Evolutionary conservation across 2,797 vertebrate species (phyloP).

Genomic region (Thalassophryne amazonica): DNA sequence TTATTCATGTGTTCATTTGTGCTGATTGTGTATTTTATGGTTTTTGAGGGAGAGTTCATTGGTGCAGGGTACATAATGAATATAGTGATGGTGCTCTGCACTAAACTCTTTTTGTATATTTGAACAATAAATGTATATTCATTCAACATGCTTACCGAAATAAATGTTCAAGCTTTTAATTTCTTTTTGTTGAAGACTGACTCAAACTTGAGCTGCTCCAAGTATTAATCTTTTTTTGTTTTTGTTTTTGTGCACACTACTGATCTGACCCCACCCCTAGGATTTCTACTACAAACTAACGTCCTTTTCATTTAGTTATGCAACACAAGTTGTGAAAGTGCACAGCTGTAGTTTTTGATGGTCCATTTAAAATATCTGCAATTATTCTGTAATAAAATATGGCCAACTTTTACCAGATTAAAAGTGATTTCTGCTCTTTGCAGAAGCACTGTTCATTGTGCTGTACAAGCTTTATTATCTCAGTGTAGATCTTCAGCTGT

Average conservation of each 20-base stretch:
- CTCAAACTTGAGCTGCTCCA: conserved; percentile 10
- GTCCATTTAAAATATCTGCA: too few relatives aligned
- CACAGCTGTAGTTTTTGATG: too few relatives aligned
- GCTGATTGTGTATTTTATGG: conserved; percentile 51
- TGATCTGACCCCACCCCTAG: too few relatives aligned
- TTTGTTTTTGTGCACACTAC: conserved; percentile 17
- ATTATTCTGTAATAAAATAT: conserved; percentile 1
- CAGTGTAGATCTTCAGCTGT: conserved; percentile 69
- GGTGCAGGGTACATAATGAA: conserved; percentile 30
- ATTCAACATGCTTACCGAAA: conserved; percentile 52
- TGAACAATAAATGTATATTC: conserved; percentile 71
- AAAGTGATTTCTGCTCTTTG: too few relatives aligned
- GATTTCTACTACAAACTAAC: too few relatives aligned
- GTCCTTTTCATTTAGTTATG: conserved; percentile 24
- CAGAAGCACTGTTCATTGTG: too few relatives aligned
- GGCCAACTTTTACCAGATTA: not conserved
- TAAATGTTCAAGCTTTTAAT: conserved; percentile 61
- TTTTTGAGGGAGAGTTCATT: conserved; percentile 38
- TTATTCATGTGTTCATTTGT: conserved; percentile 37
- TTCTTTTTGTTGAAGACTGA: conserved; percentile 37
- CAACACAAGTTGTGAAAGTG: conserved; percentile 12
- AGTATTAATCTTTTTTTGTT: conserved; percentile 6
- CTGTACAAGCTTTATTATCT: conserved; percentile 38
- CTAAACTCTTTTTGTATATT: conserved; percentile 65
- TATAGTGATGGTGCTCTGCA: conserved; percentile 34